phyloP scores from a whole-genome alignment of 2,113 vertebrate species.

The Crotalus viridis region DNA sequence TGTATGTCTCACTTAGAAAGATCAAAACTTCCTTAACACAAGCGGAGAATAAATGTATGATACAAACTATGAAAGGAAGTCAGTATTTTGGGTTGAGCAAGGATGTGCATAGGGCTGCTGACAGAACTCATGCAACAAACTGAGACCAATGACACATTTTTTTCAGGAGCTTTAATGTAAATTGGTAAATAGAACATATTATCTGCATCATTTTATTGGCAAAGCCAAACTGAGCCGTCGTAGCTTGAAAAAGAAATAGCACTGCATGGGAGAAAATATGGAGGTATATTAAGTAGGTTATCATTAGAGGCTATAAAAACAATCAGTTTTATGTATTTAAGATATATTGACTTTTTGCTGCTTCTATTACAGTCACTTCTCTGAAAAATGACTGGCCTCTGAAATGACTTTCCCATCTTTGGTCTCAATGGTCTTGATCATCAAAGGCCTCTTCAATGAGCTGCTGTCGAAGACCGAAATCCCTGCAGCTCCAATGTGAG shows the following conservation, averaged over 20 bases:
- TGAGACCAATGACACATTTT: background rate
- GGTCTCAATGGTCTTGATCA: conserved; percentile 67
- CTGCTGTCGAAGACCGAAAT: background rate
- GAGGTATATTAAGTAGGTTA: background rate
- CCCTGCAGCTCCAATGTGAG: background rate
- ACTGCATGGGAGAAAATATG: background rate
- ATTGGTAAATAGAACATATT: background rate
- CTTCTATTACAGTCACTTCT: conserved; percentile 21
- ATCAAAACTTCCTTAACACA: background rate
- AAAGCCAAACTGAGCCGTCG: background rate
- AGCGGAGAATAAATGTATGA: conserved; percentile 1
- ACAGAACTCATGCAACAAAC: background rate
- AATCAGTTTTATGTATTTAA: background rate
- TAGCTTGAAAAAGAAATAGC: background rate
- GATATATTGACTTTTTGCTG: background rate
- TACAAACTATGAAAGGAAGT: background rate
- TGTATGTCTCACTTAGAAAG: background rate
- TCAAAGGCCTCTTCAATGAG: conserved; percentile 50
- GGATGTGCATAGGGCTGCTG: background rate
- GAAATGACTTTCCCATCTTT: conserved; percentile 56
- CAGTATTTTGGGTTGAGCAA: background rate
- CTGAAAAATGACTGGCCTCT: conserved; percentile 52
- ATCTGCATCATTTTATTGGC: background rate
- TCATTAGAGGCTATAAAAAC: background rate
- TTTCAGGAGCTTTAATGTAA: background rate